Evolutionary conservation across 2,797 vertebrate genomes (phyloP).

Genomic region (Rhinoraja longicauda): DNA sequence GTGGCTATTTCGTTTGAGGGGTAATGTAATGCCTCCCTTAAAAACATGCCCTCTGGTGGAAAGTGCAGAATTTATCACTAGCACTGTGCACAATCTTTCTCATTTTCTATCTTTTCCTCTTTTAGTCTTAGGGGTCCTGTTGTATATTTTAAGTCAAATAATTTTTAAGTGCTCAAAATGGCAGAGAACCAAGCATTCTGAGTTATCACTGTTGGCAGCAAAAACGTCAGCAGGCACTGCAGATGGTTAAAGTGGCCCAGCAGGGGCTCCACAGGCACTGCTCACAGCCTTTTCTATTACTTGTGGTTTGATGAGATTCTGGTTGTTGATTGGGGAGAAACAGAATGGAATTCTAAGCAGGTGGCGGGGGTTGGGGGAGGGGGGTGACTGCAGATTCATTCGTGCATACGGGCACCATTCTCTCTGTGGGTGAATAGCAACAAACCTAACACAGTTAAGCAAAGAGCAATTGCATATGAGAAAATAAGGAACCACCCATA

Average conservation of each 20-base stretch:
- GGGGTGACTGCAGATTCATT: not conserved
- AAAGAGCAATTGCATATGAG: not conserved
- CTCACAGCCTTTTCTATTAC: conserved; percentile 27
- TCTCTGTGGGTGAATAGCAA: not conserved
- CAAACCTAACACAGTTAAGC: not conserved
- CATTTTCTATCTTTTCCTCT: not conserved
- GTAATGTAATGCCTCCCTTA: not conserved
- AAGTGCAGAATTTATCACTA: not conserved
- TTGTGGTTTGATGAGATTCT: conserved; percentile 27
- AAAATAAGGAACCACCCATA: not conserved
- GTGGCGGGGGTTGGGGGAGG: not conserved
- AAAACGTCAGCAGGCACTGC: not conserved
- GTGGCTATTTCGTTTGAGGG: not conserved
- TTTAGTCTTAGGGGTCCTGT: not conserved
- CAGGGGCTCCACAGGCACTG: conserved; percentile 27
- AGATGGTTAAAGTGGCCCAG: conserved; percentile 35
- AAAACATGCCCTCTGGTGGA: conserved; percentile 20
- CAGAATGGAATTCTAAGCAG: conserved; percentile 8
- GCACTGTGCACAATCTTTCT: not conserved
- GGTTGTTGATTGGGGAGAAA: not conserved
- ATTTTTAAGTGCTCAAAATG: conserved; percentile 12
- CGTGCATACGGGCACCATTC: not conserved
- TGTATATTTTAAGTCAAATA: conserved; percentile 26
- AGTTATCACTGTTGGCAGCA: conserved; percentile 14
- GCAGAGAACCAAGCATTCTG: not conserved